A percentile compares a stretch with the other conserved stretches of the same genome.
Evolutionary conservation across 2,888 invertebrate species (phyloP).

Genomic region (Diadromus collaris): DNA sequence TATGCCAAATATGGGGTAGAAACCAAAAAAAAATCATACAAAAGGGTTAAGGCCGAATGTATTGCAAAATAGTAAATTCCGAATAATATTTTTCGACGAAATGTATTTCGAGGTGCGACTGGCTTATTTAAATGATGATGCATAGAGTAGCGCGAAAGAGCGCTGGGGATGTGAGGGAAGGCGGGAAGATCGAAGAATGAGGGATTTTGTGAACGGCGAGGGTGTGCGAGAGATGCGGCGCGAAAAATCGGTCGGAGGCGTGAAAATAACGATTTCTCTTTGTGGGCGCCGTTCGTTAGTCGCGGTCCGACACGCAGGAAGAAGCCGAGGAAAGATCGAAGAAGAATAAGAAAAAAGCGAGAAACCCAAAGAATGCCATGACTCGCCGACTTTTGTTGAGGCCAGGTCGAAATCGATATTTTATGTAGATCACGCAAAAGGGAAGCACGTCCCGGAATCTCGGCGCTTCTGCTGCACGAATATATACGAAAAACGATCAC

Average conservation of each 20-base stretch:
- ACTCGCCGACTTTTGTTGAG: constrained; percentile 71
- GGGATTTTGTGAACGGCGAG: constrained; percentile 53
- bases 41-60: neutral
- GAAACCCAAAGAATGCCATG: constrained; percentile 64
- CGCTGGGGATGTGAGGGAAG: constrained; percentile 38
- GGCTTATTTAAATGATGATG: constrained; percentile 41
- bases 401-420: constrained; percentile 69
- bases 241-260: constrained; percentile 75
- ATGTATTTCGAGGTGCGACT: neutral
- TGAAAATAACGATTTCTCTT: constrained; percentile 77
- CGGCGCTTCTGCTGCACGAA: constrained; percentile 27
- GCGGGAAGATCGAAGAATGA: constrained; percentile 58
- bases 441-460: constrained; percentile 43
- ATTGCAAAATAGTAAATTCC: neutral
- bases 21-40: neutral
- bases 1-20: neutral
- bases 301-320: constrained; percentile 45
- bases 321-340: constrained; percentile 54
- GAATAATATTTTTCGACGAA: neutral
- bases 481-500: no score
- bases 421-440: constrained; percentile 71
- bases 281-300: constrained; percentile 67
- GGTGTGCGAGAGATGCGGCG: constrained; percentile 68
- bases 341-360: constrained; percentile 25
- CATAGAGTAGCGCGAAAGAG: constrained; percentile 24